These are phyloP conservation scores for Leptestheria dahalacensis DNA, from an alignment of 1,140 invertebrate species.

Conservation along the genomic window DNA sequence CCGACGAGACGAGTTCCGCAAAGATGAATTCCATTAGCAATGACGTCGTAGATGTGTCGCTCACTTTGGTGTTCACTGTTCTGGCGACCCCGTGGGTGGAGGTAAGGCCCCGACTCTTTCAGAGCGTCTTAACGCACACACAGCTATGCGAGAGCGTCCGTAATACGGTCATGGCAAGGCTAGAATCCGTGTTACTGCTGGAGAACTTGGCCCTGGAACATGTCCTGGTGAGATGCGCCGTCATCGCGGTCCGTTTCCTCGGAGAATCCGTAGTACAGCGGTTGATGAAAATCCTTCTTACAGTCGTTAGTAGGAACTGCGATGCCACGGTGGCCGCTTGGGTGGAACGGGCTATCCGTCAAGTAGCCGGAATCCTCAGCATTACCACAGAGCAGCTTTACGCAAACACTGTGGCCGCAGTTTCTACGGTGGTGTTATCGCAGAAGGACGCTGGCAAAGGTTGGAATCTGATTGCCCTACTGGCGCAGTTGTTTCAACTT, in stretches of 20 bases:
- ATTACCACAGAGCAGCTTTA: background rate
- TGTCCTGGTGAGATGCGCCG: too few relatives aligned
- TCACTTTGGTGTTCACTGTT: background rate
- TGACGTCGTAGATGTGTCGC: background rate
- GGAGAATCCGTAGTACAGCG: background rate
- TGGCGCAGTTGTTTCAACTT: constrained; percentile 1
- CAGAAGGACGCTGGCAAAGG: background rate
- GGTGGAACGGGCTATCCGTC: background rate
- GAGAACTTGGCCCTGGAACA: too few relatives aligned
- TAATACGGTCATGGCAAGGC: background rate
- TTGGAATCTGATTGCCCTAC: background rate
- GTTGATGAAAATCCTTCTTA: background rate
- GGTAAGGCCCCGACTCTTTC: background rate
- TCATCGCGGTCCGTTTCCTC: background rate
- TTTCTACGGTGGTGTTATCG: background rate
- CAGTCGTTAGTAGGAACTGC: background rate
- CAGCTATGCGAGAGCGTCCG: background rate
- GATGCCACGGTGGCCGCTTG: background rate
- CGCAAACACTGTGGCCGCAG: background rate
- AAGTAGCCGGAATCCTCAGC: background rate
- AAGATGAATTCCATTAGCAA: background rate
- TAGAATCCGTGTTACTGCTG: background rate
- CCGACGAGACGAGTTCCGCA: background rate
- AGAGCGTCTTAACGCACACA: background rate
- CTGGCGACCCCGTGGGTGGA: background rate